Evolutionary conservation across 2,113 vertebrate species (phyloP).

Genomic region (Crotalus viridis): DNA sequence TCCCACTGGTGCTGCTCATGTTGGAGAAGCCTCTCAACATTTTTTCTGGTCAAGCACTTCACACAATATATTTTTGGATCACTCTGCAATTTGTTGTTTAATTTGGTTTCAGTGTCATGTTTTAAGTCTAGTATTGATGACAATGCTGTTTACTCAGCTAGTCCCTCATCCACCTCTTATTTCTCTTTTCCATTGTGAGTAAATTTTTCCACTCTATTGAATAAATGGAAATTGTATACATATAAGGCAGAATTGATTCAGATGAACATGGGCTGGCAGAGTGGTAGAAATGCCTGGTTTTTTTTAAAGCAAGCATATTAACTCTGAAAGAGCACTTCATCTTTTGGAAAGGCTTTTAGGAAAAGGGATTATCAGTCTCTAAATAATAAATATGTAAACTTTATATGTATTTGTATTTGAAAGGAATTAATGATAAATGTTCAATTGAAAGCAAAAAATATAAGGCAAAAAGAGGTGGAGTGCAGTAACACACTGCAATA

Average conservation of each 20-base stretch:
- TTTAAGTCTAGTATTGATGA: not conserved
- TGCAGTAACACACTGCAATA: not conserved
- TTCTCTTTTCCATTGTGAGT: not conserved
- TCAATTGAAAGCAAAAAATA: not conserved
- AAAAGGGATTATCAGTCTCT: not conserved
- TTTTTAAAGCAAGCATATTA: not conserved
- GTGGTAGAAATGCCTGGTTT: not conserved
- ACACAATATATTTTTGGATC: not conserved
- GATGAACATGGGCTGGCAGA: not conserved
- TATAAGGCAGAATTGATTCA: not conserved
- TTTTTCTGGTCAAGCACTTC: not conserved
- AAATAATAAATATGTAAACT: not conserved
- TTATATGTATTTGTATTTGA: not conserved
- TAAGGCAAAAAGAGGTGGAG: not conserved
- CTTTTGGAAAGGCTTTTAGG: not conserved
- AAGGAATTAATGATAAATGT: not conserved
- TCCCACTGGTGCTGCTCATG: not conserved
- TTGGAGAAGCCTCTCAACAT: not conserved
- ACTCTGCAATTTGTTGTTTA: not conserved
- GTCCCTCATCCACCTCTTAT: not conserved
- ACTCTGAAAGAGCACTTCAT: not conserved
- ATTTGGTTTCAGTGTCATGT: not conserved
- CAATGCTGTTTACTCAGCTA: not conserved
- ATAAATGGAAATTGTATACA: not conserved
- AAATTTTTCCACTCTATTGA: not conserved